Evolutionary conservation across 1,140 invertebrate species (phyloP).

Genomic region (Stegodyphus dumicola): DNA sequence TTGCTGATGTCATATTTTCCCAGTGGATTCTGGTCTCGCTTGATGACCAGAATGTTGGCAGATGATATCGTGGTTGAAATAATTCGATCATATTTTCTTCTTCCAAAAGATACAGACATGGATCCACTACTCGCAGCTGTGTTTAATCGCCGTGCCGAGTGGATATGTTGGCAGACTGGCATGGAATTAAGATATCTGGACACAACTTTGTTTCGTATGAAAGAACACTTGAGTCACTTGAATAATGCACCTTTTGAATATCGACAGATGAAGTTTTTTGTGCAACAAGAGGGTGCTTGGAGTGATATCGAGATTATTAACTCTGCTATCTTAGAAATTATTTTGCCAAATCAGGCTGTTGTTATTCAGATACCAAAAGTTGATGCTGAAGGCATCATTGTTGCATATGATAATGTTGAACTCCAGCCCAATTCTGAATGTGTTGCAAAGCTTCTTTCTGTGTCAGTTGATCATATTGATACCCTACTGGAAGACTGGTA

Average conservation of each 20-base stretch:
- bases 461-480: slow-evolving; percentile 97
- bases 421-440: slow-evolving; percentile 80
- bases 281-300: slow-evolving; percentile 80
- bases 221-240: slow-evolving; percentile 79
- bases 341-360: slow-evolving; percentile 64
- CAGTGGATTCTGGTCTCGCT: slow-evolving; percentile 95
- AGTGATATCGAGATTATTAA: slow-evolving; percentile 83
- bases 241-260: slow-evolving; percentile 66
- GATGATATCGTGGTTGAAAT: slow-evolving; percentile 88
- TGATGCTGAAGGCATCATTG: slow-evolving; percentile 44
- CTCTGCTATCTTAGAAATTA: slow-evolving; percentile 86
- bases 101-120: slow-evolving; percentile 73
- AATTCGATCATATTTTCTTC: slow-evolving; percentile 77
- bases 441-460: slow-evolving; percentile 85
- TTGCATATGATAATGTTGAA: slow-evolving; percentile 71
- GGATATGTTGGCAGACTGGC: slow-evolving; percentile 96
- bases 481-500: slow-evolving; percentile 98
- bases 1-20: slow-evolving; percentile 96
- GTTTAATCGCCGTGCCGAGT: slow-evolving; percentile 80
- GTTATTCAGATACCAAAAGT: slow-evolving; percentile 58
- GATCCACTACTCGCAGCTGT: slow-evolving; percentile 73
- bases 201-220: slow-evolving; percentile 82
- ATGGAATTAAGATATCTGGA: slow-evolving; percentile 86
- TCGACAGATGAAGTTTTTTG: slow-evolving; percentile 66
- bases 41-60: slow-evolving; percentile 91